phyloP scores from a whole-genome alignment of 37 sponge, comb jelly and placozoan genomes.

The Haliclona indistincta region DNA sequence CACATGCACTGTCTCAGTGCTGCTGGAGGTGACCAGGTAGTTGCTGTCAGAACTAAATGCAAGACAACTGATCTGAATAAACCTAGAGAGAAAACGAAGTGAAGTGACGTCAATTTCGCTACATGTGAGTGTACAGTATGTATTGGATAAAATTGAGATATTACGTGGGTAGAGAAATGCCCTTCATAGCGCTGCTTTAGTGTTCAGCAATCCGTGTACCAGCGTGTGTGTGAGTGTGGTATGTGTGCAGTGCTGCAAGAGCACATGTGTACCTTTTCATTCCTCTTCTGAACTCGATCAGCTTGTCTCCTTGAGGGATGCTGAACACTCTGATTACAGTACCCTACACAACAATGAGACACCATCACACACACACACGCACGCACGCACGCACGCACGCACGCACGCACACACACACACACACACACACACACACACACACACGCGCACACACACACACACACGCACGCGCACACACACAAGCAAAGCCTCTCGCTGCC shows the following conservation, averaged over 20 bases:
- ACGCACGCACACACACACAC: conserved; percentile 30
- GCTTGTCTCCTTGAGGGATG: conserved; percentile 80
- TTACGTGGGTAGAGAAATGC: neutral
- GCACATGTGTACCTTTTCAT: conserved; percentile 72
- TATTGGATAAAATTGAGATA: neutral
- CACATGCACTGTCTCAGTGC: conserved; percentile 98
- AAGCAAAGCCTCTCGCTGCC: neutral
- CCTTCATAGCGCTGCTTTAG: neutral
- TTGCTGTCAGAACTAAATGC: conserved; percentile 86
- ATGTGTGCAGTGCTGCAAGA: neutral
- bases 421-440: conserved; percentile 19
- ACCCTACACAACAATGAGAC: conserved; percentile 58
- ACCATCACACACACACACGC: neutral
- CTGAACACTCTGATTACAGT: conserved; percentile 97
- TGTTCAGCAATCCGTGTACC: no score
- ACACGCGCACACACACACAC: conserved; percentile 19
- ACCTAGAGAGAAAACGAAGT: conserved; percentile 11
- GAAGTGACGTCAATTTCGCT: neutral
- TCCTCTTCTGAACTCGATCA: conserved; percentile 96
- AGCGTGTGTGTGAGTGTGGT: no score
- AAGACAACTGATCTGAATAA: conserved; percentile 89
- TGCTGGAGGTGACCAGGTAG: conserved; percentile 92
- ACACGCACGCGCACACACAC: conserved; percentile 9
- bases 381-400: neutral
- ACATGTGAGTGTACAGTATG: neutral